These are phyloP conservation scores for Synergus japonicus DNA, from an alignment of 2,888 invertebrate species.

Conservation along the genomic window DNA sequence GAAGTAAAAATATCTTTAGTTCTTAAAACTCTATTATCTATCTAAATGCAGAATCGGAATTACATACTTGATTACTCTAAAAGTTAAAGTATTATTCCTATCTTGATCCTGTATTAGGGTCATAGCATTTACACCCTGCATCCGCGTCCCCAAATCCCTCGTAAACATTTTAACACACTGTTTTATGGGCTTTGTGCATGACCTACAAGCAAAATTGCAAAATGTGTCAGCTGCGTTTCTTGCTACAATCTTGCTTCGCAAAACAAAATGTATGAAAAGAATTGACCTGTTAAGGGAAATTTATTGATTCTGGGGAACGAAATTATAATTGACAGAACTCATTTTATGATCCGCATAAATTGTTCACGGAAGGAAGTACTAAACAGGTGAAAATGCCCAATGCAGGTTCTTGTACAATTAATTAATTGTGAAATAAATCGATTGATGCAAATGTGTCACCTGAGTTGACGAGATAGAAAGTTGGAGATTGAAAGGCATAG, in stretches of 20 bases:
- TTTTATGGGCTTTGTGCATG: conserved; percentile 20
- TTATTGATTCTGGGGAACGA: too few relatives aligned
- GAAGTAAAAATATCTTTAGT: not conserved
- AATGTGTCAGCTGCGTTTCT: not conserved
- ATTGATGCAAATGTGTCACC: too few relatives aligned
- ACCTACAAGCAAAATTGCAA: conserved; percentile 13
- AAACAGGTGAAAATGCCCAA: too few relatives aligned
- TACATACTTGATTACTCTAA: too few relatives aligned
- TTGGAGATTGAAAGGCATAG: too few relatives aligned
- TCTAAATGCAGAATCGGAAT: too few relatives aligned
- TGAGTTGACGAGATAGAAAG: too few relatives aligned
- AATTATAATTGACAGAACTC: too few relatives aligned
- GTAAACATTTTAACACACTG: conserved; percentile 14
- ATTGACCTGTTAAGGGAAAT: not conserved
- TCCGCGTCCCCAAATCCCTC: not conserved
- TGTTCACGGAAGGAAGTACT: too few relatives aligned
- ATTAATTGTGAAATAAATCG: too few relatives aligned
- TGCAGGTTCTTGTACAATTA: too few relatives aligned
- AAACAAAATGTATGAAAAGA: not conserved
- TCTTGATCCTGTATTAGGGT: conserved; percentile 4
- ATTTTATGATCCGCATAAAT: too few relatives aligned
- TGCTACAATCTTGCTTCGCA: not conserved
- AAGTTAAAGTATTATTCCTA: not conserved
- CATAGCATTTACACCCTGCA: not conserved
- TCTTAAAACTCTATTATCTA: not conserved